Conservation (phyloP, 2,888 invertebrate species). For the Lathronympha strigana region DNA sequence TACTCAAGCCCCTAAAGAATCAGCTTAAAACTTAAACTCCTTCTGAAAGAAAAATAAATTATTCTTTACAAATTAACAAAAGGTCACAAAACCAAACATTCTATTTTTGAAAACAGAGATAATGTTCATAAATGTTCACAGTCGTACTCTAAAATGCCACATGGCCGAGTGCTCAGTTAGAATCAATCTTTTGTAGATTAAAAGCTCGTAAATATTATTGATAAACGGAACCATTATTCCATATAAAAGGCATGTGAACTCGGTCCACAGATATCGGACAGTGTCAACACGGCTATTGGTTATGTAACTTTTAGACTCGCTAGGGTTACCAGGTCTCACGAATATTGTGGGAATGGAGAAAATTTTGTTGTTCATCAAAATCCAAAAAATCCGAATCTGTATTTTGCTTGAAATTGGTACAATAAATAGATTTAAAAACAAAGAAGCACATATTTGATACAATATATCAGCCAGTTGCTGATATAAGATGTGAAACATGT, state of each 20-base stretch:
- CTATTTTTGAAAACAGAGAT: constrained; percentile 49
- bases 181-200: constrained; percentile 62
- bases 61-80: background rate
- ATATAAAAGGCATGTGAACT: constrained; percentile 63
- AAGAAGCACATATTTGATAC: too few species aligned
- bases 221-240: constrained; percentile 63
- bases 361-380: background rate
- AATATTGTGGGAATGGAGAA: background rate
- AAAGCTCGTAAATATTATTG: constrained; percentile 64
- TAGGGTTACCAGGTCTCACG: background rate
- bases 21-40: too few species aligned
- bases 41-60: background rate
- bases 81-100: constrained; percentile 5
- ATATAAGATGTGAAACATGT: too few species aligned
- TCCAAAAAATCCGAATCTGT: too few species aligned
- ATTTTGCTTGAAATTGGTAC: too few species aligned
- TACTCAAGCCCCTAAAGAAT: background rate
- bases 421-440: too few species aligned
- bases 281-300: constrained; percentile 61
- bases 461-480: too few species aligned
- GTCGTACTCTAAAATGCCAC: constrained; percentile 44
- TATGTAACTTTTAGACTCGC: constrained; percentile 60
- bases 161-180: constrained; percentile 58
- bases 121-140: constrained; percentile 36
- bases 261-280: constrained; percentile 62